phyloP scores from a whole-genome alignment of 2,888 invertebrate species.

The Drosophila stalkeri region DNA sequence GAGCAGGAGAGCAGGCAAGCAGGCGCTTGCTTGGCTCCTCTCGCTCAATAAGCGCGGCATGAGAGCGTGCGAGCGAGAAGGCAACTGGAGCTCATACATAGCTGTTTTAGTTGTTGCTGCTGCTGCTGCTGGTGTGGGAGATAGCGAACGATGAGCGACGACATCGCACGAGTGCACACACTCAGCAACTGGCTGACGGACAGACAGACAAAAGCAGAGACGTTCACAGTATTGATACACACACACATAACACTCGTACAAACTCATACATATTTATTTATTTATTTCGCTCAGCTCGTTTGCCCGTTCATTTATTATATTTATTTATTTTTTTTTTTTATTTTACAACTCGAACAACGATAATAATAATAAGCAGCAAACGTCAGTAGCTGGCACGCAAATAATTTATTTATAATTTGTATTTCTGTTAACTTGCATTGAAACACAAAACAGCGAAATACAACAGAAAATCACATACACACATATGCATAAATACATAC shows the following conservation, averaged over 20 bases:
- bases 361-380: constrained; percentile 44
- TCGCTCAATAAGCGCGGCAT: constrained; percentile 52
- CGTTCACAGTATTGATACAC: constrained; percentile 56
- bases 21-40: constrained; percentile 43
- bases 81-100: constrained; percentile 51
- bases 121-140: constrained; percentile 58
- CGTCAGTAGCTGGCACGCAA: constrained; percentile 51
- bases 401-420: constrained; percentile 61
- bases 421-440: constrained; percentile 49
- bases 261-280: constrained; percentile 52
- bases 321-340: constrained; percentile 31
- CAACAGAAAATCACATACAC: not conserved
- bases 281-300: constrained; percentile 60
- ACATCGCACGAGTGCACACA: constrained; percentile 63
- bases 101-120: constrained; percentile 39
- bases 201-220: constrained; percentile 43
- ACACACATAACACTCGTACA: constrained; percentile 30
- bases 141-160: constrained; percentile 58
- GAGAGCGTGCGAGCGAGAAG: constrained; percentile 25
- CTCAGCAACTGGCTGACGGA: constrained; percentile 26
- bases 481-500: not conserved
- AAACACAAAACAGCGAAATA: constrained; percentile 37
- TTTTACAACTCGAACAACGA: constrained; percentile 57
- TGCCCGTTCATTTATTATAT: constrained; percentile 50
- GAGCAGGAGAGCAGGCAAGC: constrained; percentile 15